Base-by-base conservation (phyloP, 2,888 invertebrate species). In the Petrolisthes manimaculis region DNA sequence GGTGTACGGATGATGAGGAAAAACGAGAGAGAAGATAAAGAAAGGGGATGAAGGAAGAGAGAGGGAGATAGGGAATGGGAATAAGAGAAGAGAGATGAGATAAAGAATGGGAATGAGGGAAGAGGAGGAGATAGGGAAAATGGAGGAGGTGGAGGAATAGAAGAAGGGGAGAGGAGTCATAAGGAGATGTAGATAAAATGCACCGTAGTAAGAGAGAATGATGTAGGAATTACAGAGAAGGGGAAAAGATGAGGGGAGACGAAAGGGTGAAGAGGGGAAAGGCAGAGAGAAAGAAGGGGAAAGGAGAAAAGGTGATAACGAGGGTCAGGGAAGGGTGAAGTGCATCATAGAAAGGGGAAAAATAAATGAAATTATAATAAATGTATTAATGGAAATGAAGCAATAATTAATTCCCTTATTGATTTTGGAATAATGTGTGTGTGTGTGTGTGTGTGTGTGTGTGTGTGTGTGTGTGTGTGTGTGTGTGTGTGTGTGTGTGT, bases 401-500 rank as follows among this genome's bases (percentile, higher is more conserved):
- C 37, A 37, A 37, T 37, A 37, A 37, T 37, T 37, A 37, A 37
- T 37, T 37, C 37, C 0, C 37, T 37, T 37, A 37, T 37, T 37
- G 37, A 37, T 18, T 24, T 14, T 18, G 5, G n/a, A 18, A 74
- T n/a, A 24, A 18, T 14, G 8, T 8, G 74, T 24, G 24, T 8
- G 74, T 24, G 8, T n/a, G 6, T 8, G 18, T n/a, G n/a, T 69
- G 69, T n/a, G n/a, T 18, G 74, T 18, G 74, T 74, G 74, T 18
- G 74, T 74, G n/a, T 74, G 74, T n/a, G 14, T 74, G 74, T n/a
- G 37, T 37, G 37, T n/a, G n/a, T n/a, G n/a, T n/a, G n/a, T n/a
- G n/a, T n/a, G n/a, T n/a, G n/a, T n/a, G n/a, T n/a, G n/a, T n/a
- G n/a, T n/a, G n/a, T 37, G 37, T 37, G 37, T 37, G 37, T 37